Evolutionary conservation across 2,113 vertebrate genomes (phyloP).

Genomic region (Reinhardtius hippoglossoides): DNA sequence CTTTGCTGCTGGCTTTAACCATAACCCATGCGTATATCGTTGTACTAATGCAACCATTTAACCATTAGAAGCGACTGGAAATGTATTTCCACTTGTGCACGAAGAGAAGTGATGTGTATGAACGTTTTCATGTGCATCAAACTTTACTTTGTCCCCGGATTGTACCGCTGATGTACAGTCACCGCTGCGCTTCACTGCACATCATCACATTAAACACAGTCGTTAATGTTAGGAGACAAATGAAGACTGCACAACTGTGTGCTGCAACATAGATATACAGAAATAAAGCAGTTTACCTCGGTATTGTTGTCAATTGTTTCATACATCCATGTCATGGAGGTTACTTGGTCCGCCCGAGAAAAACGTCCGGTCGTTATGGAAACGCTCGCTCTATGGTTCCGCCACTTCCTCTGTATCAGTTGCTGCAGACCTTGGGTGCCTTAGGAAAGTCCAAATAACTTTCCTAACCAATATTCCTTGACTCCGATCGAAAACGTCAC

Average conservation of each 20-base stretch:
- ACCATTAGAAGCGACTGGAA: neutral
- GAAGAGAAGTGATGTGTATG: neutral
- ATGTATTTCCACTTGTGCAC: neutral
- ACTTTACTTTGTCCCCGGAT: neutral
- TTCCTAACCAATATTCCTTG: no score
- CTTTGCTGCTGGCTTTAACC: neutral
- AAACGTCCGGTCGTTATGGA: constrained; percentile 8
- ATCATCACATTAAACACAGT: neutral
- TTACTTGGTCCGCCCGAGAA: constrained; percentile 5
- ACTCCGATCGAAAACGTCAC: no score
- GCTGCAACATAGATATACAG: no score
- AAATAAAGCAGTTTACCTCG: constrained; percentile 38
- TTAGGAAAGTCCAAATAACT: no score
- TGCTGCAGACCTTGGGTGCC: neutral
- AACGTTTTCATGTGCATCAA: no score
- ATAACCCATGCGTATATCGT: no score
- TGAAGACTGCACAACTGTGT: neutral
- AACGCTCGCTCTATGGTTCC: constrained; percentile 27
- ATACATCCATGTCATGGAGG: constrained; percentile 34
- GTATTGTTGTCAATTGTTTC: constrained; percentile 16
- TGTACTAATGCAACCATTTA: neutral
- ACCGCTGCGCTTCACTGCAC: neutral
- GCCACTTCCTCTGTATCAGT: neutral
- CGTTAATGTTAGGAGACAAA: no score
- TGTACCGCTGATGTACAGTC: neutral